Evolutionary conservation across 2,797 vertebrate genomes (phyloP).

Genomic region (Cyclura pinguis): DNA sequence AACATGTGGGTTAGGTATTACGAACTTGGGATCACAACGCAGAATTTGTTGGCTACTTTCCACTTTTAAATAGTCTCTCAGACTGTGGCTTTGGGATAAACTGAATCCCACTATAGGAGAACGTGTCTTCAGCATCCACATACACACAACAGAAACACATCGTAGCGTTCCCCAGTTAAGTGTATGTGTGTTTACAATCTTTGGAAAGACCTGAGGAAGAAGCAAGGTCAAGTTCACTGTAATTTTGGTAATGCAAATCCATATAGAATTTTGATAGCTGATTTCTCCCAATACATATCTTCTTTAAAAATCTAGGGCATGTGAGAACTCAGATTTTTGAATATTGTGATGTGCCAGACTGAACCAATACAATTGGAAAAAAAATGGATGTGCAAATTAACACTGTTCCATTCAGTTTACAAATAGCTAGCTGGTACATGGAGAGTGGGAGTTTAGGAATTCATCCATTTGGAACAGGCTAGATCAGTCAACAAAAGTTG

Average conservation of each 20-base stretch:
- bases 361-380: neutral
- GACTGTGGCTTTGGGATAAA: slow-evolving; percentile 1
- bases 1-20: slow-evolving; percentile 13
- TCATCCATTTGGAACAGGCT: neutral
- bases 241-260: neutral
- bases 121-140: neutral
- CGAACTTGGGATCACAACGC: neutral
- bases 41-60: slow-evolving; percentile 12
- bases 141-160: neutral
- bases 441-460: neutral
- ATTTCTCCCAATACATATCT: neutral
- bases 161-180: slow-evolving; percentile 9
- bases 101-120: slow-evolving; percentile 8
- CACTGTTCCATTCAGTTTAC: neutral
- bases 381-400: neutral
- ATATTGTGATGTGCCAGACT: neutral
- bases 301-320: neutral
- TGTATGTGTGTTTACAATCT: neutral
- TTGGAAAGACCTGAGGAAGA: neutral
- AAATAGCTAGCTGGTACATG: neutral
- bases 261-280: neutral
- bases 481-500: no score
- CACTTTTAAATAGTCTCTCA: neutral
- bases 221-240: neutral
- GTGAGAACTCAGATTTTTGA: neutral